Percentiles rank a stretch among this genome's conserved stretches.
phyloP scores from a whole-genome alignment of 2,888 invertebrate genomes.

The Yponomeuta plumbellus region DNA sequence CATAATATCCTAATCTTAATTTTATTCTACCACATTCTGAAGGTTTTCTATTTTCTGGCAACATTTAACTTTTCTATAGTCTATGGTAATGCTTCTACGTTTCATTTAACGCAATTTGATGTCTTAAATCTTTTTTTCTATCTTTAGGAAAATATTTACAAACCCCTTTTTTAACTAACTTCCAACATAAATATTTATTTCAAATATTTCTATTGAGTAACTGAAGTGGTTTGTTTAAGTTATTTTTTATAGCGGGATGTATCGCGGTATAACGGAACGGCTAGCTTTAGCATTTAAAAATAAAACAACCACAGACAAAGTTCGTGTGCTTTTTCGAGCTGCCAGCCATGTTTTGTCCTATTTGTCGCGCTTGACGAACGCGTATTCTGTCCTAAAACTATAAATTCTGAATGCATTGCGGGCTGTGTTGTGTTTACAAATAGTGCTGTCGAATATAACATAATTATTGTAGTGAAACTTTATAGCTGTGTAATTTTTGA shows the following conservation, averaged over 20 bases:
- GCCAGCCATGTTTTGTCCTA: conserved; percentile 78
- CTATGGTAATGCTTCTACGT: conserved; percentile 33
- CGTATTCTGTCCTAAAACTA: conserved; percentile 61
- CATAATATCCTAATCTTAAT: background rate
- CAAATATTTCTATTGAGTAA: background rate
- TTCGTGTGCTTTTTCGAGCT: conserved; percentile 67
- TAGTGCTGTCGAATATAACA: conserved; percentile 57
- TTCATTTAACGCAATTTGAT: conserved; percentile 32
- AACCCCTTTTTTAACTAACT: no score
- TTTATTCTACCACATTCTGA: background rate
- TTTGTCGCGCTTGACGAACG: conserved; percentile 75
- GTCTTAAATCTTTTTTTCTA: background rate
- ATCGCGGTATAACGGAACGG: conserved; percentile 11
- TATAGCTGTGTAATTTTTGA: conserved; percentile 45
- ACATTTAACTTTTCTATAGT: conserved; percentile 27
- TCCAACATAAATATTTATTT: background rate
- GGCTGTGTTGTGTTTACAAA: conserved; percentile 71
- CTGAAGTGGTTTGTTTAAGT: background rate
- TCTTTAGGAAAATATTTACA: background rate
- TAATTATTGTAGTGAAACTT: conserved; percentile 46
- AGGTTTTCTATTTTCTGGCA: background rate
- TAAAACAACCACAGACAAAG: conserved; percentile 63
- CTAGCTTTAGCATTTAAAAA: conserved; percentile 47
- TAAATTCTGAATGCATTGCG: conserved; percentile 67
- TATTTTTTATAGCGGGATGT: background rate